These are phyloP conservation scores for Agonopterix subpropinquella DNA, from an alignment of 2,888 invertebrate species.

Conservation along the genomic window DNA sequence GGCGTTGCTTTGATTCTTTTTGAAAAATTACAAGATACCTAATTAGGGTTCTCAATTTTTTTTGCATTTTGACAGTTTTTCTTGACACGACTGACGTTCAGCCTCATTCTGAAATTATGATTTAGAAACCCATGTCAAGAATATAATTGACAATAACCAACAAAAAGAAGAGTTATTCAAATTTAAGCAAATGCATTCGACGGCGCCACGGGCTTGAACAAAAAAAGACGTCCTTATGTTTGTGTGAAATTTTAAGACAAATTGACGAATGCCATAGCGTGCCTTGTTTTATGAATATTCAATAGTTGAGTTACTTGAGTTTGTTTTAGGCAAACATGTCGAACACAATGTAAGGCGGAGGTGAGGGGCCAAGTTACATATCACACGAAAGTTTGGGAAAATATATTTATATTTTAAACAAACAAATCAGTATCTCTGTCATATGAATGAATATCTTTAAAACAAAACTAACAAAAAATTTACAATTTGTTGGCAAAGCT, in stretches of 20 bases:
- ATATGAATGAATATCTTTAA: too few species aligned
- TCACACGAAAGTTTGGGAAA: not conserved
- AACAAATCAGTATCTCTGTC: too few species aligned
- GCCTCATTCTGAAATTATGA: conserved; percentile 11
- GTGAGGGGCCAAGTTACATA: conserved; percentile 30
- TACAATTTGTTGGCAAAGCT: too few species aligned
- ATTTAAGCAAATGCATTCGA: conserved; percentile 46
- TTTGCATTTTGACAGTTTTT: not conserved
- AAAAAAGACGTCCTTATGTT: conserved; percentile 41
- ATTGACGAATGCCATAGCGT: conserved; percentile 55
- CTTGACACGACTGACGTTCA: not conserved
- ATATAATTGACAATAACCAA: conserved; percentile 16
- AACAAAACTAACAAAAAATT: too few species aligned
- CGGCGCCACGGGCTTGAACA: conserved; percentile 22
- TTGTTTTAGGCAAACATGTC: conserved; percentile 28
- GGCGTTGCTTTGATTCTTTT: too few species aligned
- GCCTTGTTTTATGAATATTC: conserved; percentile 56
- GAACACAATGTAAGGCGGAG: conserved; percentile 18
- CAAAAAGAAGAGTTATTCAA: conserved; percentile 35
- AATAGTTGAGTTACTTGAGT: conserved; percentile 31
- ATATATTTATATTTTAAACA: too few species aligned
- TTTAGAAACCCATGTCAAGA: conserved; percentile 19
- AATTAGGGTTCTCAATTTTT: too few species aligned
- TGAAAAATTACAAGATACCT: too few species aligned
- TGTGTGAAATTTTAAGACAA: conserved; percentile 71